These are phyloP conservation scores for Synanceia verrucosa DNA, from an alignment of 2,797 vertebrate genomes.

Conservation along the genomic window DNA sequence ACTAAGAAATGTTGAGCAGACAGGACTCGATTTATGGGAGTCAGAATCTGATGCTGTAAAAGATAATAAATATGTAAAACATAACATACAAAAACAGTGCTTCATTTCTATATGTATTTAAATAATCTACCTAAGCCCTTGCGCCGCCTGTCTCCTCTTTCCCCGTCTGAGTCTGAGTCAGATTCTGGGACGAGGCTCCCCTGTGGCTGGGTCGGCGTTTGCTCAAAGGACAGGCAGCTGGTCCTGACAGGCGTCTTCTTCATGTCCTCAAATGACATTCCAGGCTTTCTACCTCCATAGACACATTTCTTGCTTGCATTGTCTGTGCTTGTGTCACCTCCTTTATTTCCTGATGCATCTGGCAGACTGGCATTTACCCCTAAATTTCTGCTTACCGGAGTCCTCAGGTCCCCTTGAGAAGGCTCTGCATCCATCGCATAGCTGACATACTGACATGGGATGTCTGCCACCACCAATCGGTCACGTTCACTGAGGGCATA, in stretches of 20 bases:
- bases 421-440: conserved; percentile 19
- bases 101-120: not conserved
- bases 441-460: conserved; percentile 86
- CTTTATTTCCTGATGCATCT: conserved; percentile 12
- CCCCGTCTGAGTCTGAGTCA: conserved; percentile 85
- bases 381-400: conserved; percentile 21
- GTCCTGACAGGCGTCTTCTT: conserved; percentile 41
- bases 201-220: conserved; percentile 68
- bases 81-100: not conserved
- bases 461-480: conserved; percentile 85
- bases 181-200: conserved; percentile 85
- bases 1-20: conserved; percentile 77
- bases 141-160: conserved; percentile 38
- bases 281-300: conserved; percentile 10
- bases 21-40: conserved; percentile 64
- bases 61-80: conserved; percentile 16
- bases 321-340: conserved; percentile 14
- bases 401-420: conserved; percentile 10
- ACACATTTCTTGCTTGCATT: conserved; percentile 39
- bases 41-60: conserved; percentile 64
- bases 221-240: conserved; percentile 61
- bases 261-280: not conserved
- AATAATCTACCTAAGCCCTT: conserved; percentile 51
- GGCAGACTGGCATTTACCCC: conserved; percentile 10
- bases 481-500: conserved; percentile 86